Conservation (phyloP, 2,888 invertebrate genomes). For the Trichopoda pennipes region DNA sequence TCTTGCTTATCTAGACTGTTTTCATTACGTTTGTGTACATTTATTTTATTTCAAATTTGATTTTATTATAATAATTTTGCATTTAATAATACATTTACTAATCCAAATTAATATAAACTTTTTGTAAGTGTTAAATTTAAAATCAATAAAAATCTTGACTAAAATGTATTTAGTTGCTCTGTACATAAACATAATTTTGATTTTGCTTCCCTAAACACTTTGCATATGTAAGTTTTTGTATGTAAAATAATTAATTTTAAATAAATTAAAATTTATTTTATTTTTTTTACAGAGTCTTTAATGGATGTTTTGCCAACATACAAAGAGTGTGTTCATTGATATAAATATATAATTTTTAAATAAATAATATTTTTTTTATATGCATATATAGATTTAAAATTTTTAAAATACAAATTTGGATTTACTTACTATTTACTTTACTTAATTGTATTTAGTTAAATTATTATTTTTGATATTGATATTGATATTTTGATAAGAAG, state of each 20-base stretch:
- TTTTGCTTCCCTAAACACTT: not conserved
- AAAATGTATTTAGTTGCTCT: constrained; percentile 15
- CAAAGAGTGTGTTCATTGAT: constrained; percentile 42
- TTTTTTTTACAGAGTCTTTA: constrained; percentile 61
- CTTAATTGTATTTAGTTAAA: not conserved
- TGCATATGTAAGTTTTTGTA: constrained; percentile 23
- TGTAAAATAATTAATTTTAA: not conserved
- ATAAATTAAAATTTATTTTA: constrained; percentile 33
- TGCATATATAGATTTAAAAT: not conserved
- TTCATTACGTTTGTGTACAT: too few relatives aligned
- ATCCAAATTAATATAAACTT: not conserved
- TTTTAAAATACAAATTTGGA: not conserved
- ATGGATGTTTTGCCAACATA: constrained; percentile 53
- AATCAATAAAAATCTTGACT: not conserved
- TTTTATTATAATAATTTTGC: too few relatives aligned
- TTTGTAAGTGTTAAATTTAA: too few relatives aligned
- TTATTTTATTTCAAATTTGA: too few relatives aligned
- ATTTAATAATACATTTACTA: not conserved
- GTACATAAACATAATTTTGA: not conserved
- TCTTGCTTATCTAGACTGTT: too few relatives aligned
- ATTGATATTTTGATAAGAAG: too few relatives aligned
- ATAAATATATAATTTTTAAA: not conserved
- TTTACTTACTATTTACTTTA: not conserved
- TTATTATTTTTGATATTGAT: too few relatives aligned
- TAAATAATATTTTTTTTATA: not conserved